phyloP scores from a whole-genome alignment of 2,797 vertebrate genomes.

The Lates japonicus region DNA sequence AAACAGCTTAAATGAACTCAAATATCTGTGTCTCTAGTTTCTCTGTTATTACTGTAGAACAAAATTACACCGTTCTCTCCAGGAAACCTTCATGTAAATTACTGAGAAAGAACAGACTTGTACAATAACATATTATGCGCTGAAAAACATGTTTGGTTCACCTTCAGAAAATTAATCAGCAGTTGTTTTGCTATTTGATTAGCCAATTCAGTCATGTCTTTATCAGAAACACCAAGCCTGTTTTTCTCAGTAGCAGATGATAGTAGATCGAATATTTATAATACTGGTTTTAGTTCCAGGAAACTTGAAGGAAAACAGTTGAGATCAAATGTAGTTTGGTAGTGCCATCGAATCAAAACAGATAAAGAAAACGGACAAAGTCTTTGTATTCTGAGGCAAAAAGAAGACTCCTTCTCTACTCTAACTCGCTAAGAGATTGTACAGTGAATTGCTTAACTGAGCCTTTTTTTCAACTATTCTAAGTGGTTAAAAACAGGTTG shows the following conservation, averaged over 20 bases:
- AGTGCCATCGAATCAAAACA: neutral
- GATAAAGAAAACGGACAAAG: neutral
- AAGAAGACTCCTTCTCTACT: neutral
- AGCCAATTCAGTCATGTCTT: neutral
- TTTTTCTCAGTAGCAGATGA: neutral
- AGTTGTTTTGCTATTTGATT: neutral
- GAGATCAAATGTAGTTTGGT: neutral
- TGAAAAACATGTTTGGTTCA: neutral
- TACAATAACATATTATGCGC: neutral
- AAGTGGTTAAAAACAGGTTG: conserved; percentile 11
- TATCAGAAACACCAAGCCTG: neutral
- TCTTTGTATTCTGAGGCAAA: neutral
- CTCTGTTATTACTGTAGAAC: neutral
- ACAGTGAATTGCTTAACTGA: conserved; percentile 4
- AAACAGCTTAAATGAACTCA: neutral
- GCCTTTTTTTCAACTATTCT: conserved; percentile 18
- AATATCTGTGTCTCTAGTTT: neutral
- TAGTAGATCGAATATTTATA: too few species aligned
- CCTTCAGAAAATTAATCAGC: neutral
- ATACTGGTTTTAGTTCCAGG: neutral
- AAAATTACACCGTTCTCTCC: neutral
- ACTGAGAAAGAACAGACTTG: too few species aligned
- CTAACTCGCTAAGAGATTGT: neutral
- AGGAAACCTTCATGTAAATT: neutral
- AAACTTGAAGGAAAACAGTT: conserved; percentile 9